A percentile compares a stretch with the other conserved stretches of the same genome.
These are phyloP conservation scores for Luidia sarsii DNA, from an alignment of 53 echinoderm and acorn worm species.

Conservation along the genomic window DNA sequence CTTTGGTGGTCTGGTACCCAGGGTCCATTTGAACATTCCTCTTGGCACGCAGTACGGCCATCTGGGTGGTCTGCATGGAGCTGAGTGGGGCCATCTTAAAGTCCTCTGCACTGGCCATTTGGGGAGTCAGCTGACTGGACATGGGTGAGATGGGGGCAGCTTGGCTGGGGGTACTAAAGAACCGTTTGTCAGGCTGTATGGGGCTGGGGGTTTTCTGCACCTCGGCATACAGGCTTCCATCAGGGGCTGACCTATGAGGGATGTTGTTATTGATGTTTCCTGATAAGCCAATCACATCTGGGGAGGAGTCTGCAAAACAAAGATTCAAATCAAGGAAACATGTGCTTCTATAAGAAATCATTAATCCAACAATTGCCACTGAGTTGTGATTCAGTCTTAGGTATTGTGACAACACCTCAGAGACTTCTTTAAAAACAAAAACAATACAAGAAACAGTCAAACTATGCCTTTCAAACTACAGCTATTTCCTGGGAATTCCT, in stretches of 20 bases:
- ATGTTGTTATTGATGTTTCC: slow-evolving; percentile 73
- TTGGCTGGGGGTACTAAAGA: slow-evolving; percentile 17
- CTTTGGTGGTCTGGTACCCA: slow-evolving; percentile 21
- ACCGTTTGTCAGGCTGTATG: slow-evolving; percentile 20
- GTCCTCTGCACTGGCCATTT: slow-evolving; percentile 37
- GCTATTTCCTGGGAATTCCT: no score
- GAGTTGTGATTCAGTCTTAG: no score
- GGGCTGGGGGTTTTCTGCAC: slow-evolving; percentile 89
- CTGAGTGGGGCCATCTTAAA: slow-evolving; percentile 17
- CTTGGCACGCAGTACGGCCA: slow-evolving; percentile 42
- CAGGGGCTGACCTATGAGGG: slow-evolving; percentile 87
- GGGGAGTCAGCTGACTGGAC: slow-evolving; percentile 55
- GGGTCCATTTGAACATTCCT: slow-evolving; percentile 45
- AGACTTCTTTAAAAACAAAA: no score
- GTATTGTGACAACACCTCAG: no score
- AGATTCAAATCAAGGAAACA: no score
- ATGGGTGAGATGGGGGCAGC: neutral
- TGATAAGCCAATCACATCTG: slow-evolving; percentile 61
- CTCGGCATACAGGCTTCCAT: slow-evolving; percentile 96
- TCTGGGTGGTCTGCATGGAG: slow-evolving; percentile 63
- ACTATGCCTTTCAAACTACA: no score
- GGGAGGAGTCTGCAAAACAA: slow-evolving; percentile 50
- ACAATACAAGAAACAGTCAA: no score
- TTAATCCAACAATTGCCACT: no score
- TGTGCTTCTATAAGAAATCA: no score